These are phyloP conservation scores for Blennius ocellaris DNA, from an alignment of 2,113 vertebrate genomes.

Conservation along the genomic window DNA sequence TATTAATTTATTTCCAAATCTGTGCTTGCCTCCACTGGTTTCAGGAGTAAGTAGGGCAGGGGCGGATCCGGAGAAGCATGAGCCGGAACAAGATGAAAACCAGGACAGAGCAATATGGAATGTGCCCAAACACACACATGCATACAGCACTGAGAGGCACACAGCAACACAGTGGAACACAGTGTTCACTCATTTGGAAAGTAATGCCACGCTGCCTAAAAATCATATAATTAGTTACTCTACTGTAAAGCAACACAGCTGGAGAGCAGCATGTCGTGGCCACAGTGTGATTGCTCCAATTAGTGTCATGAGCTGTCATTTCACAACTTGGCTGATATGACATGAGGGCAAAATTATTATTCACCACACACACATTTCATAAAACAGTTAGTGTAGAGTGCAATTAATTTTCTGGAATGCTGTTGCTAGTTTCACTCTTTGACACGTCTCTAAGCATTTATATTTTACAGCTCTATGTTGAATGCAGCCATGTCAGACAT, in stretches of 20 bases:
- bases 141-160: conserved; percentile 40
- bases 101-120: conserved; percentile 67
- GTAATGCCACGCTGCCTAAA: conserved; percentile 54
- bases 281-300: neutral
- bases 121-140: conserved; percentile 42
- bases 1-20: conserved; percentile 75
- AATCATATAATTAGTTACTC: conserved; percentile 69
- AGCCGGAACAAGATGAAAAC: conserved; percentile 65
- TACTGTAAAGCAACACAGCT: conserved; percentile 60
- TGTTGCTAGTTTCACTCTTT: neutral
- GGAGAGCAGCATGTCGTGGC: conserved; percentile 8
- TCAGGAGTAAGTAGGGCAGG: conserved; percentile 69
- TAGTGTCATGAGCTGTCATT: conserved; percentile 10
- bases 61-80: conserved; percentile 54
- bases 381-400: neutral
- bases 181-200: conserved; percentile 71
- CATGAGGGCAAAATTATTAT: neutral
- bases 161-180: conserved; percentile 38
- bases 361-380: neutral
- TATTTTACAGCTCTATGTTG: neutral
- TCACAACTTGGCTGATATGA: neutral
- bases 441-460: neutral
- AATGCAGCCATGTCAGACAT: neutral
- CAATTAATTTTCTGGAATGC: neutral
- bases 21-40: conserved; percentile 42